Conservation (phyloP, 2,113 vertebrate genomes). For the Saguinus imperator region DNA sequence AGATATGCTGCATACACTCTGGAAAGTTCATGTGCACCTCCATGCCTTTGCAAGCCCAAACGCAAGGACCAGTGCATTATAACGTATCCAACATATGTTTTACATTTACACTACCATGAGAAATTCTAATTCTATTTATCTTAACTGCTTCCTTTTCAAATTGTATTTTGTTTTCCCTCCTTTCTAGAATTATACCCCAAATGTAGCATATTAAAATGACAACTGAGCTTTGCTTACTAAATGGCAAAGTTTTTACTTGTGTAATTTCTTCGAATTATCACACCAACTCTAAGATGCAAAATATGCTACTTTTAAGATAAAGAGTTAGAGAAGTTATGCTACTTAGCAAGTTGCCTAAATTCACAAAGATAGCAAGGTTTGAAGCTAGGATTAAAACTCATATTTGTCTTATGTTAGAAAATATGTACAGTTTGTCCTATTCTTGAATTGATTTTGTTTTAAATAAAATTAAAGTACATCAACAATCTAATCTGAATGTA, state of each 20-base stretch:
- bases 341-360: not conserved
- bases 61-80: not conserved
- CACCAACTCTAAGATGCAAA: not conserved
- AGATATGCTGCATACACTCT: not conserved
- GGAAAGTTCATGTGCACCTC: not conserved
- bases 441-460: conserved; percentile 13
- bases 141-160: not conserved
- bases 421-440: not conserved
- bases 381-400: not conserved
- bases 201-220: not conserved
- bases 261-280: not conserved
- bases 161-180: not conserved
- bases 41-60: not conserved
- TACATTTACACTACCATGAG: not conserved
- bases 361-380: not conserved
- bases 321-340: not conserved
- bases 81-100: not conserved
- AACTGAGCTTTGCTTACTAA: not conserved
- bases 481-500: not conserved
- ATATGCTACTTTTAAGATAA: not conserved
- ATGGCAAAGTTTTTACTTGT: not conserved
- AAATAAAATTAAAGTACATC: not conserved
- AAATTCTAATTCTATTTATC: not conserved
- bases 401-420: not conserved
- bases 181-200: not conserved